phyloP scores from a whole-genome alignment of 2,113 vertebrate genomes.

The Balaenoptera acutorostrata region DNA sequence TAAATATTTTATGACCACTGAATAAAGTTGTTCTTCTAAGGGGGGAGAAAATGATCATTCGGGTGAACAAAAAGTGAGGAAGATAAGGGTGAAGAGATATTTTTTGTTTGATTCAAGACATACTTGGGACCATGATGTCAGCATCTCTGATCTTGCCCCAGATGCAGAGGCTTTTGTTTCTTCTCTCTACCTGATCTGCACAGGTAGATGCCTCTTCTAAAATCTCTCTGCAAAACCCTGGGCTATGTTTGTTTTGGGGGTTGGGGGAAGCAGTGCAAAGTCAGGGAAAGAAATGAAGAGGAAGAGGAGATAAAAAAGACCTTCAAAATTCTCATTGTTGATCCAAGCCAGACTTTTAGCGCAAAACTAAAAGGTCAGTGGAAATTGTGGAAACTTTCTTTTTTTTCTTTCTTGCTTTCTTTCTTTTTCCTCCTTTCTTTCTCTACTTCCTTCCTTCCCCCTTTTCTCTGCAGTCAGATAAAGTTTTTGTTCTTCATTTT shows the following conservation, averaged over 20 bases:
- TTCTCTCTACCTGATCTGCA: background rate
- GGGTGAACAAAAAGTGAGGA: background rate
- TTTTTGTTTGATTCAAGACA: background rate
- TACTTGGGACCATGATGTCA: background rate
- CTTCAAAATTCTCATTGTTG: background rate
- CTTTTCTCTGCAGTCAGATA: background rate
- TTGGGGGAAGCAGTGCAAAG: background rate
- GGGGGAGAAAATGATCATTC: background rate
- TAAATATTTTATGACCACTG: conserved; percentile 50
- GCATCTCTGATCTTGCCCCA: background rate
- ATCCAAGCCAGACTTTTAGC: background rate
- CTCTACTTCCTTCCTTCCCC: background rate
- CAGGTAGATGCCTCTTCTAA: background rate
- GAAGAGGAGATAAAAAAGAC: background rate
- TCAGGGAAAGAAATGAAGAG: background rate
- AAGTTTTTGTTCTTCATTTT: conserved; percentile 28
- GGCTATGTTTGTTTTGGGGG: background rate
- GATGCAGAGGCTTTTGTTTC: background rate
- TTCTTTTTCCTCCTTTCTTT: background rate
- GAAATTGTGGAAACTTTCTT: conserved; percentile 1
- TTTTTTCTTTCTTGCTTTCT: background rate
- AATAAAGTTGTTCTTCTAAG: conserved; percentile 51
- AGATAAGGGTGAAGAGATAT: background rate
- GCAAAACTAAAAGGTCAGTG: conserved; percentile 28
- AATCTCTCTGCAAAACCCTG: background rate